Conservation (phyloP, 2,888 invertebrate genomes). For the Epirrhoe alternata region DNA sequence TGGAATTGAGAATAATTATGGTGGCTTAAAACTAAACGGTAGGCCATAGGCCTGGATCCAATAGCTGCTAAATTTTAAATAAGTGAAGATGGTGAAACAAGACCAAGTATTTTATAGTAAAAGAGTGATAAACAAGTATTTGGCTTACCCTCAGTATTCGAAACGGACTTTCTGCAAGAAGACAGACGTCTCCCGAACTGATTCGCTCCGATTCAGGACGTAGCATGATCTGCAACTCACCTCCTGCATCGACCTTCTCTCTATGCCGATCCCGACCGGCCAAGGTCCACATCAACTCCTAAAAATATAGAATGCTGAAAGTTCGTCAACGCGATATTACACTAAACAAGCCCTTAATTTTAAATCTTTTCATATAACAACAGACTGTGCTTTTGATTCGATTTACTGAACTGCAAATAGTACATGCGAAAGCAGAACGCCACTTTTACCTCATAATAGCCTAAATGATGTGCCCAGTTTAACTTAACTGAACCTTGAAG, state of each 20-base stretch:
- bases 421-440: too few species aligned
- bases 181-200: slow-evolving; percentile 86
- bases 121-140: background rate
- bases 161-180: slow-evolving; percentile 90
- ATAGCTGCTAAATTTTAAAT: too few species aligned
- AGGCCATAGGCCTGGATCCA: too few species aligned
- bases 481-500: too few species aligned
- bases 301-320: slow-evolving; percentile 17
- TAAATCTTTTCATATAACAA: background rate
- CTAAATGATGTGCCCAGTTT: too few species aligned
- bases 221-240: slow-evolving; percentile 86
- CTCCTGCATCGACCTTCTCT: slow-evolving; percentile 64
- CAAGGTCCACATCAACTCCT: slow-evolving; percentile 77
- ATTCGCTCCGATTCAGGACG: slow-evolving; percentile 61
- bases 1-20: too few species aligned
- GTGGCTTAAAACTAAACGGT: too few species aligned
- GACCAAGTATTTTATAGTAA: background rate
- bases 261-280: slow-evolving; percentile 60
- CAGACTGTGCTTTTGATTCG: background rate
- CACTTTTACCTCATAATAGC: too few species aligned
- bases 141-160: slow-evolving; percentile 88
- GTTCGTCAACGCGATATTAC: background rate
- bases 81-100: too few species aligned
- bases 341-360: background rate
- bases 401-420: too few species aligned